A percentile compares a stretch with the other conserved stretches of the same genome.
Evolutionary conservation across 2,888 invertebrate genomes (phyloP).

Genomic region (Acleris cristana): DNA sequence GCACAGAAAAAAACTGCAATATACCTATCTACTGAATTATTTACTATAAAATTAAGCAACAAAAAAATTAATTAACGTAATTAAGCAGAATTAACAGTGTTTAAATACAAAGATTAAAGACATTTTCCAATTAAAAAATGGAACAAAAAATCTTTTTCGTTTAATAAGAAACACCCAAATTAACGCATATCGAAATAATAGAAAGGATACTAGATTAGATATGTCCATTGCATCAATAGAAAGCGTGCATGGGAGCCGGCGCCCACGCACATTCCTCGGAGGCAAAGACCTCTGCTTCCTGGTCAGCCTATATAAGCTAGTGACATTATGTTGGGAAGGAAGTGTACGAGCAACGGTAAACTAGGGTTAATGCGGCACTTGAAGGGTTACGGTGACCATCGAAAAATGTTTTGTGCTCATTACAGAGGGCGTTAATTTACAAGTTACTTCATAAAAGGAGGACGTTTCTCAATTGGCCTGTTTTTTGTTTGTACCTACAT

Average conservation of each 20-base stretch:
- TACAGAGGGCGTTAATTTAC: too few relatives aligned
- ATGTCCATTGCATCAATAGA: conserved; percentile 81
- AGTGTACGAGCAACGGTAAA: conserved; percentile 9
- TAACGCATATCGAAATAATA: conserved; percentile 16
- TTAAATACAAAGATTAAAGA: too few relatives aligned
- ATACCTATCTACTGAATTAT: too few relatives aligned
- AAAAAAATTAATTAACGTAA: too few relatives aligned
- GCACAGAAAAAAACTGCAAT: too few relatives aligned
- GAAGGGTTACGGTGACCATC: background rate
- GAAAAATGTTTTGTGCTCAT: background rate
- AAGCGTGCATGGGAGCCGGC: conserved; percentile 70
- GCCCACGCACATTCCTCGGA: conserved; percentile 75
- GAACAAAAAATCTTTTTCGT: background rate
- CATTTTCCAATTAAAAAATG: background rate
- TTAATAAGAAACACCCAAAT: conserved; percentile 14
- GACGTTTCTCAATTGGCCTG: too few relatives aligned
- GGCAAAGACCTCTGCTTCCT: conserved; percentile 81
- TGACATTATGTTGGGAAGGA: conserved; percentile 14
- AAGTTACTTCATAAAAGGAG: too few relatives aligned
- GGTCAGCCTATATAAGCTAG: conserved; percentile 55
- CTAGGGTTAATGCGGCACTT: conserved; percentile 14
- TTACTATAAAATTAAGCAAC: too few relatives aligned
- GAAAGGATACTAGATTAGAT: conserved; percentile 67
- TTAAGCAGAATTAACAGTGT: too few relatives aligned
- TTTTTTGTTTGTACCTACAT: too few relatives aligned